Conservation (phyloP, 1,140 invertebrate genomes). For the Pachypeltis micranthus region DNA sequence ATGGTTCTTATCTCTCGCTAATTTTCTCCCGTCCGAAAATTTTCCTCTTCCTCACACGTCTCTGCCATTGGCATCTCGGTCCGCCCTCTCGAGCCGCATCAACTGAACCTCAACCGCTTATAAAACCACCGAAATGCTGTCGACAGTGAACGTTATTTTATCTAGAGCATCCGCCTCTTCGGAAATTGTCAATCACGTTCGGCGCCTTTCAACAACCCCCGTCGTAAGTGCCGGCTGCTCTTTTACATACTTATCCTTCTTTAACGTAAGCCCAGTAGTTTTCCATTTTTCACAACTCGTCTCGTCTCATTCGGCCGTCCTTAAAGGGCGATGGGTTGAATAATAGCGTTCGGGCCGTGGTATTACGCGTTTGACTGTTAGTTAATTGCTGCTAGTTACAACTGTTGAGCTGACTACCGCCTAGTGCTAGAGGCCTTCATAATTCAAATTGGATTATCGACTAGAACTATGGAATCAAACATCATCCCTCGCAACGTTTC, state of each 20-base stretch:
- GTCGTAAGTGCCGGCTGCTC: no score
- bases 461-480: no score
- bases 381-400: not conserved
- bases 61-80: no score
- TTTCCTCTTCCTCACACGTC: no score
- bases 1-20: no score
- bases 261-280: not conserved
- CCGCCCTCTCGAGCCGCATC: no score
- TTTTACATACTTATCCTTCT: not conserved
- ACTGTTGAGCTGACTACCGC: no score
- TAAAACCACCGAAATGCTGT: conserved; percentile 7
- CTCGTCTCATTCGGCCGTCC: not conserved
- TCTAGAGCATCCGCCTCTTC: not conserved
- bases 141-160: not conserved
- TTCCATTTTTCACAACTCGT: not conserved
- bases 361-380: not conserved
- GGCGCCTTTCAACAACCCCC: not conserved
- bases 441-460: no score
- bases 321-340: not conserved
- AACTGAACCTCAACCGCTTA: no score
- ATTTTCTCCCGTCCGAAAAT: no score
- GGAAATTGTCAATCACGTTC: not conserved
- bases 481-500: no score
- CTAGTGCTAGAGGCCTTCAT: no score
- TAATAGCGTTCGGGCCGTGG: not conserved